phyloP scores from a whole-genome alignment of 1,140 invertebrate species.

The Drosophila littoralis region DNA sequence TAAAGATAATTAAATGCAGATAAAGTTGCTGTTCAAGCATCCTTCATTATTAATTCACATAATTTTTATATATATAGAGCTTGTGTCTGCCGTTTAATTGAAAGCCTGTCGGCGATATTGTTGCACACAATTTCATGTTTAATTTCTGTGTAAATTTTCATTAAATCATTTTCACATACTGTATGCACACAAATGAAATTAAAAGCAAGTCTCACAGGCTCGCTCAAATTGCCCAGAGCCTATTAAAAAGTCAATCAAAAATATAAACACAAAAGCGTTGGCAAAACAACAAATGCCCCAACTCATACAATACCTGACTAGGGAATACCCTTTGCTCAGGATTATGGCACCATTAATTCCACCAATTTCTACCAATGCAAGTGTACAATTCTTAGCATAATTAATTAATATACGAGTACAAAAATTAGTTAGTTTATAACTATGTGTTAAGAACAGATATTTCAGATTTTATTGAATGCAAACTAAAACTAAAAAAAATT shows the following conservation, averaged over 20 bases:
- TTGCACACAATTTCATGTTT: constrained; percentile 50
- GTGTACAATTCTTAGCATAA: too few species aligned
- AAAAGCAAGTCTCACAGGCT: constrained; percentile 20
- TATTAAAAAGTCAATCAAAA: constrained; percentile 72
- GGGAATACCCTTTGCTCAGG: neutral
- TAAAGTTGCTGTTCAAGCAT: neutral
- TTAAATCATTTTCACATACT: constrained; percentile 50
- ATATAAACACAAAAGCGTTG: constrained; percentile 42
- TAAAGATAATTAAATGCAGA: constrained; percentile 34
- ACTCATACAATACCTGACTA: neutral
- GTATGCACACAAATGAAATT: constrained; percentile 29
- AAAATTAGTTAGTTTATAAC: too few species aligned
- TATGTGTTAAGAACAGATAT: too few species aligned
- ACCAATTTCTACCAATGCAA: too few species aligned
- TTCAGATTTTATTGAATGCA: too few species aligned
- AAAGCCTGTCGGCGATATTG: constrained; percentile 6
- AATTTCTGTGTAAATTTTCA: constrained; percentile 59
- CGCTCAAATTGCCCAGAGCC: constrained; percentile 29
- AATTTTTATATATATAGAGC: neutral
- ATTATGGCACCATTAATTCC: too few species aligned
- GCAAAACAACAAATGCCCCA: too few species aligned
- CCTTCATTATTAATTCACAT: neutral
- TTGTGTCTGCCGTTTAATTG: constrained; percentile 17
- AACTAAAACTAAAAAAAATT: too few species aligned
- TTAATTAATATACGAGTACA: too few species aligned